phyloP scores from a whole-genome alignment of 2,113 vertebrate species.

The Choloepus hoffmanni region DNA sequence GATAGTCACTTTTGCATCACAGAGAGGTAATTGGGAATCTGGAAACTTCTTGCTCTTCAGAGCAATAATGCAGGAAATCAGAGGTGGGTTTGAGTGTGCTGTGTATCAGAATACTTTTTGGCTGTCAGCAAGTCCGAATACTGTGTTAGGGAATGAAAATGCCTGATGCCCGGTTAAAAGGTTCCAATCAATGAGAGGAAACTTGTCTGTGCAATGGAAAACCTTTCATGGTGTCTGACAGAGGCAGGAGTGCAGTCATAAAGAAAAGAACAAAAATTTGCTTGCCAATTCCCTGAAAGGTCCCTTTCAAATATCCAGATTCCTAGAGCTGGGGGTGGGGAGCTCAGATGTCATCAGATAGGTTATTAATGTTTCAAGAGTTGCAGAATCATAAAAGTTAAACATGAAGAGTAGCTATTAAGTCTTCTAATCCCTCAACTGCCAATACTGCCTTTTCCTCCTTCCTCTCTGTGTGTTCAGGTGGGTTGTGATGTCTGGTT shows the following conservation, averaged over 20 bases:
- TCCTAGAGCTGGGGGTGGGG: background rate
- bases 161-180: conserved; percentile 73
- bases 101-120: conserved; percentile 69
- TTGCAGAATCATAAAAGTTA: conserved; percentile 50
- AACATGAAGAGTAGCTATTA: background rate
- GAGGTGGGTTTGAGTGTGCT: conserved; percentile 70
- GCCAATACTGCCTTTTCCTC: background rate
- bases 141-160: conserved; percentile 45
- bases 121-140: conserved; percentile 68
- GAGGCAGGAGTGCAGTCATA: conserved; percentile 57
- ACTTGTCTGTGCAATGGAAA: conserved; percentile 51
- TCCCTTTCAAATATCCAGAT: conserved; percentile 41
- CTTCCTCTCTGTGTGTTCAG: background rate
- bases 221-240: conserved; percentile 61
- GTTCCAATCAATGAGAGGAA: conserved; percentile 74
- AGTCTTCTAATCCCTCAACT: conserved; percentile 9
- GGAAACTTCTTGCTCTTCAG: conserved; percentile 58
- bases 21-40: conserved; percentile 82
- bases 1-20: conserved; percentile 66
- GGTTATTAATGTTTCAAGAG: conserved; percentile 61
- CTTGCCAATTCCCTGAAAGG: conserved; percentile 56
- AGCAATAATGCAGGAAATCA: conserved; percentile 55
- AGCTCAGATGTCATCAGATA: conserved; percentile 59
- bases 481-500: conserved; percentile 34
- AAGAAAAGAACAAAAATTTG: conserved; percentile 53